Evolutionary conservation across 2,113 vertebrate species (phyloP), one percentile per base, ranked within the genome.

Genomic region (Carassius carassius): DNA sequence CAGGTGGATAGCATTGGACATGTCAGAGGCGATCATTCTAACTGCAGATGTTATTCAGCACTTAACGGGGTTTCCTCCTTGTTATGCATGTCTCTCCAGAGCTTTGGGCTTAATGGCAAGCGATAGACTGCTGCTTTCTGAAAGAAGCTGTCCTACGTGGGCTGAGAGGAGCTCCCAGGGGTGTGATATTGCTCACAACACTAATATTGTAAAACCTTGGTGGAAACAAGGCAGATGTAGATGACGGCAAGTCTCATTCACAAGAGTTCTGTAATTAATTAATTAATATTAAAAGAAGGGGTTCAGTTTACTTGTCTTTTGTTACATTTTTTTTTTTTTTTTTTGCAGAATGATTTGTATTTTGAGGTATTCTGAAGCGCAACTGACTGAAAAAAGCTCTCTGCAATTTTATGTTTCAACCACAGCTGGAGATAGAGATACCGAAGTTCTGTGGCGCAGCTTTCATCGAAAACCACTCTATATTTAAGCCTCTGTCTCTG

Each of bases 51-150:
- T 25, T 49, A 51, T 75, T 23, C 23, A 25, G 73, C 37, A 65
- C 78, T 81, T 80, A 80, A 51, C 5, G 5, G 41, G 78, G 25
- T 81, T 32, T 49, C 37, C 60, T 29, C 60, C 23, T 65, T 67
- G 78, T 67, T 51, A 49, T 49, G 58, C 62, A 32, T 65, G n/a
- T 67, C 16, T 65, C 58, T 47, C 37, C 35, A 63, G 78, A 79
- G 37, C 56, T 44, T 79, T 37, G 32, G 77, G 21, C 19, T 63
- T 63, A 63, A 79, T 79, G 78, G 76, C 23, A 25, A 37, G 58
- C 1, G 37, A 79, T 79, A 79, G 76, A 16, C 58, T 79, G 21
- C 58, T 65, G 35, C 58, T 79, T 63, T 65, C 2, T 63, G n/a
- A 12, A 16, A 12, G 8, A 44, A 23, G 54, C 32, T 78, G 56